Evolutionary conservation across 2,888 invertebrate genomes (phyloP), one percentile per base, ranked within the genome.

Genomic region (Orthonychiurus folsomi): DNA sequence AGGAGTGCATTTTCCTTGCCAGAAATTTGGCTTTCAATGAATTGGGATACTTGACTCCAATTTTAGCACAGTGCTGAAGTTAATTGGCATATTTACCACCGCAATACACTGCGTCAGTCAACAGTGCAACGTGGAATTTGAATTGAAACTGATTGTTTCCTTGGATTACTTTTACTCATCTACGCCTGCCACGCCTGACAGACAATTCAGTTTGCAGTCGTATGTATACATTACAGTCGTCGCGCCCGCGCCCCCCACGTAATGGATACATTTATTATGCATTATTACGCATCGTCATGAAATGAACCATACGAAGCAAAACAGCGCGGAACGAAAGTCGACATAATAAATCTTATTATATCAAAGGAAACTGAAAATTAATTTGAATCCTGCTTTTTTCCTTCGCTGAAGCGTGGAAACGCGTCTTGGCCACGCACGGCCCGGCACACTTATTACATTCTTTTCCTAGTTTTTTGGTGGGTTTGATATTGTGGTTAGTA

Each of bases 61-160:
- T 37, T 37, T 37, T 37, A 15, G 37, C 9, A 37, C 37, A 37
- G 37, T 9, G 15, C 37, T 37, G 37, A 37, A 37, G 5, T 37
- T 37, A 37, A 37, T 37, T 37, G 37, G 15, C n/a, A n/a, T n/a
- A n/a, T n/a, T n/a, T n/a, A n/a, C n/a, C n/a, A n/a, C n/a, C n/a
- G n/a, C n/a, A n/a, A n/a, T n/a, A n/a, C n/a, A n/a, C n/a, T n/a
- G n/a, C n/a, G n/a, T n/a, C n/a, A n/a, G n/a, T n/a, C n/a, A n/a
- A n/a, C n/a, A n/a, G n/a, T n/a, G n/a, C n/a, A n/a, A n/a, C n/a
- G n/a, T n/a, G n/a, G n/a, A n/a, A n/a, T n/a, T n/a, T n/a, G n/a
- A 37, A 37, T 37, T 37, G 37, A 37, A 37, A 37, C 37, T 37
- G 37, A 37, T 37, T 37, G 37, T 37, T 37, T 37, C 37, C 37